Conservation (phyloP, 1,140 invertebrate genomes). For the Eupristina koningsbergeri region DNA sequence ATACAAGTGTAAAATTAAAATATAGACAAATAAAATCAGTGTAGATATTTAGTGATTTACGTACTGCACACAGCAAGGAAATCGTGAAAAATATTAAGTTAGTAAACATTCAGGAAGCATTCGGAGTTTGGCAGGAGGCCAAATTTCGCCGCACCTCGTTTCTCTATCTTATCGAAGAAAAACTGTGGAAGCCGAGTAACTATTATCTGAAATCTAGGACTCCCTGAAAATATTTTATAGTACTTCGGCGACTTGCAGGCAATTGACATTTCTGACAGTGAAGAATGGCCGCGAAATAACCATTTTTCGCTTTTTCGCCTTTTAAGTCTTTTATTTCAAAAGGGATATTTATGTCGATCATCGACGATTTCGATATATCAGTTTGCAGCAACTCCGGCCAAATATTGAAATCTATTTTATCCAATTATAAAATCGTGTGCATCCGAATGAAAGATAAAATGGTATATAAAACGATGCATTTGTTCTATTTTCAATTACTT, state of each 20-base stretch:
- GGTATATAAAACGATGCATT: background rate
- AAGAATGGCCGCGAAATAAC: background rate
- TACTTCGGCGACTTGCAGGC: background rate
- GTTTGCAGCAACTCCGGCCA: background rate
- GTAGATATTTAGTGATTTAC: background rate
- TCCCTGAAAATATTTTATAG: background rate
- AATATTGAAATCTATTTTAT: background rate
- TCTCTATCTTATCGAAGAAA: background rate
- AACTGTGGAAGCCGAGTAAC: background rate
- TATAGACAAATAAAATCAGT: background rate
- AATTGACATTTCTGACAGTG: background rate
- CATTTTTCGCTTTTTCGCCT: background rate
- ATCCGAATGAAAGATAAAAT: background rate
- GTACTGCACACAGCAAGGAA: background rate
- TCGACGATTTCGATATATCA: background rate
- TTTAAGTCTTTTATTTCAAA: background rate
- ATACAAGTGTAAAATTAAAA: background rate
- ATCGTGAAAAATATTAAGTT: background rate
- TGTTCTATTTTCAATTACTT: background rate
- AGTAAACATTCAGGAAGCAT: background rate
- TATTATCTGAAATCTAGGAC: background rate
- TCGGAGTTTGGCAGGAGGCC: background rate
- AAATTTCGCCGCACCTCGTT: background rate
- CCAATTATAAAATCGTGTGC: background rate
- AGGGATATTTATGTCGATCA: background rate